Base-by-base conservation (phyloP, 1,140 invertebrate genomes). In the Phymastichus coffea region DNA sequence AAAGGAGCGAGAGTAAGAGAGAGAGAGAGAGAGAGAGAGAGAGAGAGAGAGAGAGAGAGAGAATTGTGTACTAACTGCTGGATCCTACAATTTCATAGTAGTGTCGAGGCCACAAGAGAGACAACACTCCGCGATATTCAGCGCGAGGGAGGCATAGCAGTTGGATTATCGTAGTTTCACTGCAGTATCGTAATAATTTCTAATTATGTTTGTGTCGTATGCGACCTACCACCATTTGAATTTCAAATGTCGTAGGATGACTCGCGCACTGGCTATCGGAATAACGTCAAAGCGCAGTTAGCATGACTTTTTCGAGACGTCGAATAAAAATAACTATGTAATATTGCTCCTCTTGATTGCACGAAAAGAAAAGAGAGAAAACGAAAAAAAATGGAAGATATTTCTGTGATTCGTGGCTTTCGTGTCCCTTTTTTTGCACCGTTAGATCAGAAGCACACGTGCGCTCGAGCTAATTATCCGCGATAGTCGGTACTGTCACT, bases 381-480 rank as follows among this genome's bases (percentile, higher is more conserved):
- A n/a, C 33, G 33, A 30, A 38, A 20, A 20, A 8, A 15, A n/a
- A n/a, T n/a, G n/a, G n/a, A n/a, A n/a, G n/a, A n/a, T n/a, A n/a
- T n/a, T n/a, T n/a, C n/a, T n/a, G n/a, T n/a, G n/a, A n/a, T n/a
- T n/a, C n/a, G n/a, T n/a, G n/a, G 35, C 46, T 61, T 53, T 57
- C 48, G 19, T 33, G 1, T n/a, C n/a, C n/a, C n/a, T n/a, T 25
- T 38, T 56, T 57, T 56, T 54, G 43, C n/a, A 22, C 38, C 38
- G 53, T 57, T 57, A 57, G 23, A 57, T 56, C 44, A 40, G 33
- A 26, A 23, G 28, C 35, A 28, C 61, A 63, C 61, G 54, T 63
- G 48, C 54, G 25, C 25, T 52, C 28, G 19, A n/a, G 54, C 57
- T 63, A 63, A 57, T 63, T 63, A 38, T 19, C 19, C 14, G n/a